Evolutionary conservation across 2,888 invertebrate species (phyloP).

Genomic region (Heliconius aoede): DNA sequence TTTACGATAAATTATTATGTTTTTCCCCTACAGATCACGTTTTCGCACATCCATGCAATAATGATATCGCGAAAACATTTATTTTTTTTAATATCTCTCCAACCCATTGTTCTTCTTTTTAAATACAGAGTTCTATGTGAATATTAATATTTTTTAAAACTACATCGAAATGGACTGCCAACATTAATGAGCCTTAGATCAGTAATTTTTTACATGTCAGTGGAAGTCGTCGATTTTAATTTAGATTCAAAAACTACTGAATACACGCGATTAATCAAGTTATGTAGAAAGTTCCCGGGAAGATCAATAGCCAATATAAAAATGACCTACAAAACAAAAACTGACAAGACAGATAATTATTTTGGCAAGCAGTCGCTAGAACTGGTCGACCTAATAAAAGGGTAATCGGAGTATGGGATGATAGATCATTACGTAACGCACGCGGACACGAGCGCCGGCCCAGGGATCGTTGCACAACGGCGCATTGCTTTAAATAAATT

Average conservation of each 20-base stretch:
- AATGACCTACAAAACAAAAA: neutral
- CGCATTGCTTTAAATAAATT: slow-evolving; percentile 51
- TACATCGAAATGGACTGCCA: neutral
- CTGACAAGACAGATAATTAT: slow-evolving; percentile 47
- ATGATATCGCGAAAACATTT: neutral
- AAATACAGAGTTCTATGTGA: neutral
- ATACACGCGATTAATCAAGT: too few species aligned
- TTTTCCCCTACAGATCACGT: slow-evolving; percentile 2
- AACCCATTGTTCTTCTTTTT: neutral
- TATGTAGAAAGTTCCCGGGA: neutral
- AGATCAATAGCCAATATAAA: neutral
- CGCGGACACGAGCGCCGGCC: slow-evolving; percentile 62
- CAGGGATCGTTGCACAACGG: slow-evolving; percentile 64
- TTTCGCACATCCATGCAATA: neutral
- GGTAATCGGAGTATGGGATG: slow-evolving; percentile 54
- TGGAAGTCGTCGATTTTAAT: neutral
- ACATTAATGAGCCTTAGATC: slow-evolving; percentile 4
- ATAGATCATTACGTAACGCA: slow-evolving; percentile 69
- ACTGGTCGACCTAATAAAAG: slow-evolving; percentile 78
- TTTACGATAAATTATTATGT: neutral
- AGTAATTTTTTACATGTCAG: neutral
- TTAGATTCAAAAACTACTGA: neutral
- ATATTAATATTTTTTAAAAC: neutral
- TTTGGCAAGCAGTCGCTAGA: slow-evolving; percentile 62
- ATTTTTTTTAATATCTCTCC: neutral